These are phyloP conservation scores for Protonibea diacanthus DNA, from an alignment of 2,797 vertebrate species.

Conservation along the genomic window DNA sequence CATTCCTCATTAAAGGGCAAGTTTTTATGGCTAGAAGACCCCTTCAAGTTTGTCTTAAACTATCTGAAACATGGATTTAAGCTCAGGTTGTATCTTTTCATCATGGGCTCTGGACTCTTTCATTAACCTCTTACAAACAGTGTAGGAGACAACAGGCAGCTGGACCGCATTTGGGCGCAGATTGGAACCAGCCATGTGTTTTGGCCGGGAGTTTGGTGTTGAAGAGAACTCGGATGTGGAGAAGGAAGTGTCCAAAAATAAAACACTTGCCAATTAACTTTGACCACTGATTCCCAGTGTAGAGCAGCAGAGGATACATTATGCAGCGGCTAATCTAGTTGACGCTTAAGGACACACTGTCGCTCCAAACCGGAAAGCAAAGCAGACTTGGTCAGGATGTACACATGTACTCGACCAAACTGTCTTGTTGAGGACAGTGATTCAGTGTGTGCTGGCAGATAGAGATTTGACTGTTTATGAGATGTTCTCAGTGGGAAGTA, in stretches of 20 bases:
- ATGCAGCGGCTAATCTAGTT: conserved; percentile 18
- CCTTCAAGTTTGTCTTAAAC: conserved; percentile 52
- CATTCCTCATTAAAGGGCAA: conserved; percentile 59
- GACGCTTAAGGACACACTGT: conserved; percentile 20
- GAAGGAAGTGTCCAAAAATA: conserved; percentile 56
- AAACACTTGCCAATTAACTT: conserved; percentile 48
- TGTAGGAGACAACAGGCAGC: conserved; percentile 73
- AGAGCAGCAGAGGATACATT: conserved; percentile 7
- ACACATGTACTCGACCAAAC: background rate
- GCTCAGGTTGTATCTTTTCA: conserved; percentile 73
- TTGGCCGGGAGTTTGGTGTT: conserved; percentile 35
- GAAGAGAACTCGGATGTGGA: conserved; percentile 50
- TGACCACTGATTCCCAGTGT: conserved; percentile 23
- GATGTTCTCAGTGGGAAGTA: conserved; percentile 50
- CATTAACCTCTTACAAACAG: conserved; percentile 72
- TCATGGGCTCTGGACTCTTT: conserved; percentile 67
- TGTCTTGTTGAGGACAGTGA: conserved; percentile 24
- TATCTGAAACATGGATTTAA: conserved; percentile 37
- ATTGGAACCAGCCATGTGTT: conserved; percentile 74
- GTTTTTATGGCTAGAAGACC: conserved; percentile 44
- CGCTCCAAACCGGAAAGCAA: conserved; percentile 31
- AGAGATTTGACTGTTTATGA: conserved; percentile 49
- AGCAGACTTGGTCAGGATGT: conserved; percentile 11
- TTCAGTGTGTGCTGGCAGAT: conserved; percentile 37
- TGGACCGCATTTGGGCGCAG: conserved; percentile 70